Conservation (phyloP, 2,888 invertebrate species). For the Tetropium fuscum region DNA sequence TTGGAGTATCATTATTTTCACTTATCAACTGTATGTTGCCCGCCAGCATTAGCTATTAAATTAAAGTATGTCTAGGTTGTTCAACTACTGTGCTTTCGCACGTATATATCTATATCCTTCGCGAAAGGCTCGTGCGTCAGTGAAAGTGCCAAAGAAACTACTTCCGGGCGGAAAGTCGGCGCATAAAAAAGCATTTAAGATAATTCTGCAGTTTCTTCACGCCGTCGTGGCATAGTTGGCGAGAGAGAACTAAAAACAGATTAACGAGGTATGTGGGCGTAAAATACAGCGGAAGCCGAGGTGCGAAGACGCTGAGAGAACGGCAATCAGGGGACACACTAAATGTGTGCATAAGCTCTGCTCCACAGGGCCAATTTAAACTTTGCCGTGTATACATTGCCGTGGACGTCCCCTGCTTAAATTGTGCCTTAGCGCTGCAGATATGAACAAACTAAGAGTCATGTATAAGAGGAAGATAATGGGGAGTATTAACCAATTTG, state of each 20-base stretch:
- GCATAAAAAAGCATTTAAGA: slow-evolving; percentile 6
- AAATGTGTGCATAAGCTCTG: slow-evolving; percentile 11
- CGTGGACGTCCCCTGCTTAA: slow-evolving; percentile 1
- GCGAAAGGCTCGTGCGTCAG: no score
- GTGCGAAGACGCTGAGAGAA: slow-evolving; percentile 18
- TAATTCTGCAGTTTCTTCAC: background rate
- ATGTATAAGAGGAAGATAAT: slow-evolving; percentile 3
- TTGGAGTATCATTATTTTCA: no score
- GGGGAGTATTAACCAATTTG: slow-evolving; percentile 15
- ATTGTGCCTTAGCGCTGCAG: slow-evolving; percentile 13
- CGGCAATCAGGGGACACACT: slow-evolving; percentile 5
- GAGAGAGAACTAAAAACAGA: slow-evolving; percentile 11
- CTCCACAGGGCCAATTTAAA: slow-evolving; percentile 19
- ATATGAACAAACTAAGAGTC: slow-evolving; percentile 20
- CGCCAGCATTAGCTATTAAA: no score
- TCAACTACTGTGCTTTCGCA: no score
- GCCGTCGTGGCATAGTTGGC: background rate
- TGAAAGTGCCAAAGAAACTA: no score
- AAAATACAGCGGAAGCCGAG: background rate
- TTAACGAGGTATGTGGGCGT: slow-evolving; percentile 7
- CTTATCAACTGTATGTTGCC: no score
- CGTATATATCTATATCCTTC: no score
- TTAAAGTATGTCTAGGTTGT: no score
- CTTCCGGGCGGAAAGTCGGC: background rate
- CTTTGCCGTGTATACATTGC: slow-evolving; percentile 17